Percentiles rank a stretch among this genome's conserved stretches.
phyloP scores from a whole-genome alignment of 2,888 invertebrate species.

The Digitonthophagus gazella region DNA sequence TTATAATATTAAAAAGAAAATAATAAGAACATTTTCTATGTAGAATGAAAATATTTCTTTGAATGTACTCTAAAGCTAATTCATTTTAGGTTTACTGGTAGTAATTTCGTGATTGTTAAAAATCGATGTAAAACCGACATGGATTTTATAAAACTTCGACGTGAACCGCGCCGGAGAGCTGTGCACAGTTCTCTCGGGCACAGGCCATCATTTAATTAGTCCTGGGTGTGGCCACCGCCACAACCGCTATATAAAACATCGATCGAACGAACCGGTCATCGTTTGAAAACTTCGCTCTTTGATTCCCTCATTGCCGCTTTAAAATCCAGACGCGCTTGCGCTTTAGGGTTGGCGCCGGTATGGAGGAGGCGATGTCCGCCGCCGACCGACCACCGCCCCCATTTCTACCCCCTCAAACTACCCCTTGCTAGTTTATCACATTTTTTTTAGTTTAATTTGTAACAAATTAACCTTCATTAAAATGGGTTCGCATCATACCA shows the following conservation, averaged over 20 bases:
- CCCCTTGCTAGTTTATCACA: neutral
- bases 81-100: neutral
- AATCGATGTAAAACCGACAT: neutral
- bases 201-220: conserved; percentile 53
- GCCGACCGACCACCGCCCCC: neutral
- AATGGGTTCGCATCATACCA: neutral
- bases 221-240: conserved; percentile 52
- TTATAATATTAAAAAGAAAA: neutral
- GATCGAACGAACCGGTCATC: conserved; percentile 54
- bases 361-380: neutral
- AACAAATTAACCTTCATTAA: neutral
- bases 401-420: neutral
- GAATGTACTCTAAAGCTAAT: too few relatives aligned
- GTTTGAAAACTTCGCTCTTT: conserved; percentile 54
- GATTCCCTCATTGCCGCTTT: conserved; percentile 52
- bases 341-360: conserved; percentile 26
- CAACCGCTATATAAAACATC: conserved; percentile 52
- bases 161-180: conserved; percentile 4
- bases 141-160: conserved; percentile 3
- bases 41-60: too few relatives aligned
- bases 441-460: neutral
- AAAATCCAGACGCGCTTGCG: conserved; percentile 49
- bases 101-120: neutral
- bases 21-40: too few relatives aligned
- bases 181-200: conserved; percentile 42